Evolutionary conservation across 2,113 vertebrate species (phyloP).

Genomic region (Indicator indicator): DNA sequence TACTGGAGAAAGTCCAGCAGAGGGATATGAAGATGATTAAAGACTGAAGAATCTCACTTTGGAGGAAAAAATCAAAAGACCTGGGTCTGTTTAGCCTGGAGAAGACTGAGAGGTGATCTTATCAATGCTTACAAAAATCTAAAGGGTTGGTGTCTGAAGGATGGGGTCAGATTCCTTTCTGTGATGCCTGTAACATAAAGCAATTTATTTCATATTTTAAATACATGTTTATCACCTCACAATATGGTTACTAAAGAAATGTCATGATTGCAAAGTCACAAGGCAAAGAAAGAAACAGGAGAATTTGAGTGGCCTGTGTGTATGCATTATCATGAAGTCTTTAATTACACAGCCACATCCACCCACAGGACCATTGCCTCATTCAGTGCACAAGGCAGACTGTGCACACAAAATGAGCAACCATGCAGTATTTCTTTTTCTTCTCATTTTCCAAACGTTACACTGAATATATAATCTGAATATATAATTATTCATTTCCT

Average conservation of each 20-base stretch:
- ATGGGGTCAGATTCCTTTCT: too few species aligned
- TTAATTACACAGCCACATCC: background rate
- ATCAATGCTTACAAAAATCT: too few species aligned
- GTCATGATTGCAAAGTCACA: background rate
- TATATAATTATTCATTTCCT: slow-evolving; percentile 54
- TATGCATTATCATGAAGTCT: background rate
- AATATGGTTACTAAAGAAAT: background rate
- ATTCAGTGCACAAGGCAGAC: background rate
- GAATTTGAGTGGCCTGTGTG: background rate
- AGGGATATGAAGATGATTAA: too few species aligned
- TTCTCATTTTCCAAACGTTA: background rate
- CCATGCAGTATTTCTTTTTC: slow-evolving; percentile 6
- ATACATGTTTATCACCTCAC: background rate
- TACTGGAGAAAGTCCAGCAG: too few species aligned
- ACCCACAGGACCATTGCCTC: background rate
- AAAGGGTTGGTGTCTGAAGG: too few species aligned
- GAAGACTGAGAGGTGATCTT: too few species aligned
- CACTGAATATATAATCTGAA: slow-evolving; percentile 51
- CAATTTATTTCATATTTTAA: background rate
- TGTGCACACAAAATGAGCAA: background rate
- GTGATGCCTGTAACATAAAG: background rate
- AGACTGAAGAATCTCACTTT: too few species aligned
- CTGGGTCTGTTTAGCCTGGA: too few species aligned
- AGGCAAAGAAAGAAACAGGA: background rate
- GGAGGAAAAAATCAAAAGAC: too few species aligned